Base-by-base conservation (phyloP, 2,888 invertebrate genomes). In the Teleiodes luculella region DNA sequence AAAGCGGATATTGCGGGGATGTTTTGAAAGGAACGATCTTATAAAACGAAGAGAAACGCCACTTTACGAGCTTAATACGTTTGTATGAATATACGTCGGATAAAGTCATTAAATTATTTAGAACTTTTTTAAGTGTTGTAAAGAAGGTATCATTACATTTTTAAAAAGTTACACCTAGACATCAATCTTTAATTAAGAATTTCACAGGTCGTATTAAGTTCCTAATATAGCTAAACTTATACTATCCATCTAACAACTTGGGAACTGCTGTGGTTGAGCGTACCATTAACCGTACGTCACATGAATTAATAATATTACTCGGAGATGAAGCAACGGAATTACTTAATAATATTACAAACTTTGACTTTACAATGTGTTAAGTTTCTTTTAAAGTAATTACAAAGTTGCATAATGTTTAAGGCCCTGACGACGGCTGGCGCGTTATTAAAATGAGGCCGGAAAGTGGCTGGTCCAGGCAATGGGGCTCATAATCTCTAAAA, bases 101-200 rank as follows among this genome's bases (percentile, higher is more conserved):
- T n/a, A n/a, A n/a, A n/a, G n/a, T n/a, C n/a, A n/a, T n/a, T n/a
- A n/a, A n/a, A n/a, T n/a, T n/a, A n/a, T n/a, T n/a, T n/a, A n/a
- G n/a, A n/a, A n/a, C n/a, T n/a, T n/a, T n/a, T n/a, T n/a, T n/a
- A n/a, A n/a, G n/a, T n/a, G n/a, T n/a, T n/a, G n/a, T n/a, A n/a
- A n/a, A n/a, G n/a, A n/a, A n/a, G n/a, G n/a, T n/a, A n/a, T n/a
- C n/a, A n/a, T n/a, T n/a, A n/a, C n/a, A n/a, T n/a, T n/a, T n/a
- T n/a, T n/a, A n/a, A n/a, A n/a, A n/a, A 48, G 18, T 48, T 33
- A 48, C 35, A 10, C n/a, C 1, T 1, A 6, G n/a, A 20, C 48
- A 48, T 48, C 36, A 16, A 48, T 48, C 7, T 20, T 48, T 48
- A 35, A 48, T 35, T 10, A 36, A 24, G 24, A n/a, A 48, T 36